Base-by-base conservation (phyloP, 2,113 vertebrate genomes). In the Eolophus roseicapilla region DNA sequence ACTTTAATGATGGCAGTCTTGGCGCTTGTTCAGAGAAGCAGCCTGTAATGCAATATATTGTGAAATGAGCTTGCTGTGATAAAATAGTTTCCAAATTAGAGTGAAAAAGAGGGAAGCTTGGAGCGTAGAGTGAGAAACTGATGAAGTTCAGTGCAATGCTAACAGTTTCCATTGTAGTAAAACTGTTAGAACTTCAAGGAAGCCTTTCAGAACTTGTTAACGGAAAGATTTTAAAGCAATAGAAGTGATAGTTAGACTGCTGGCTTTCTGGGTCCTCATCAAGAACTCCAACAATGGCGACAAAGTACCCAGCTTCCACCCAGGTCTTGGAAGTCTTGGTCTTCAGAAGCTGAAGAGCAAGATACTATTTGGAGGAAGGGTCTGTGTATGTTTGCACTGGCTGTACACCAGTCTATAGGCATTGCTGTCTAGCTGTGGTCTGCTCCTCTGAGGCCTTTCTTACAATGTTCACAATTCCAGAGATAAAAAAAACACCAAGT, bases 31-130 rank as follows among this genome's bases (percentile, higher is more conserved):
- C 80, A 86, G 13, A 69, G 80, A 84, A 57, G 59, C 55, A 69
- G 73, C 53, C 71, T 88, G 77, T 29, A 74, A 75, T 52, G 57
- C 52, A 60, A 24, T 85, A 86, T 47, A 64, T 87, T 89, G 43
- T 82, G 91, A 84, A 86, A 82, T 76, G 7, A 76, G 64, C 64
- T 75, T 35, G 47, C 60, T 91, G 44, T 67, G 59, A 76, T 86
- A 67, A 91, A 91, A 57, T 78, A 69, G 68, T 89, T 93, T 82
- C 88, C 67, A 71, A 79, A 65, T 53, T 62, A 73, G 60, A 78
- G 41, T 41, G 71, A 25, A 28, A 85, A 59, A 64, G 71, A 6
- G 80, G 67, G 79, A 76, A 77, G 41, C 55, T 85, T 60, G 59
- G 91, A 59, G 41, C n/a, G 41, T 63, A 55, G 64, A 65, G 50